Evolutionary conservation across 2,888 invertebrate species (phyloP).

Genomic region (Tanypteryx hageni): DNA sequence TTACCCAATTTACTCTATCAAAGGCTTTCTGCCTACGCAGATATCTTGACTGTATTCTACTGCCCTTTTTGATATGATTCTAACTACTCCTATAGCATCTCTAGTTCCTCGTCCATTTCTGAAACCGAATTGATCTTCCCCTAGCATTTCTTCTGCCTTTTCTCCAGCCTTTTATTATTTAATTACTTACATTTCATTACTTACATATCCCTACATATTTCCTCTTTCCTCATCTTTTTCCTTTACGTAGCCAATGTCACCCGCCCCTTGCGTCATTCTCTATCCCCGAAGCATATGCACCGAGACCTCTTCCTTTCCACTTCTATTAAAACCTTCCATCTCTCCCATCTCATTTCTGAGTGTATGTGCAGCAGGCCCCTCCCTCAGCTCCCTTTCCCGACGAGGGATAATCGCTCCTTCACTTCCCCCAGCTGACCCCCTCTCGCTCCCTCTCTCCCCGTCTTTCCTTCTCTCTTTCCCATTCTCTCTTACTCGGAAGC

Average conservation of each 20-base stretch:
- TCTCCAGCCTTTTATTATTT: too few relatives aligned
- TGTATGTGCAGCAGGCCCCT: neutral
- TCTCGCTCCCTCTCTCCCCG: neutral
- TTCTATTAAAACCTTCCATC: neutral
- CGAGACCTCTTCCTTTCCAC: neutral
- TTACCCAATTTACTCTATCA: too few relatives aligned
- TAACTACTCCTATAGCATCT: too few relatives aligned
- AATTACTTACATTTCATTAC: too few relatives aligned
- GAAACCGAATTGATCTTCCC: too few relatives aligned
- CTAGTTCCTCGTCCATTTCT: too few relatives aligned
- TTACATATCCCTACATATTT: neutral
- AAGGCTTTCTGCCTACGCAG: too few relatives aligned
- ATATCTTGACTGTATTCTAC: too few relatives aligned
- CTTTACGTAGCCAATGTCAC: neutral
- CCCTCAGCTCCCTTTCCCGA: neutral
- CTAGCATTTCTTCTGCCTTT: too few relatives aligned
- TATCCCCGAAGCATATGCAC: neutral
- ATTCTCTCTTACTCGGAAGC: neutral
- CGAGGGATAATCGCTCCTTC: neutral
- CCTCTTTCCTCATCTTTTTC: neutral
- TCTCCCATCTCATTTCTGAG: neutral
- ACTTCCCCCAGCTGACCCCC: neutral
- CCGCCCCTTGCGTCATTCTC: neutral
- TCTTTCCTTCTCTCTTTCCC: neutral
- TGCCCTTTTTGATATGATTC: too few relatives aligned